These are phyloP conservation scores for Drosophila dunni DNA, from an alignment of 1,140 invertebrate species.

Conservation along the genomic window DNA sequence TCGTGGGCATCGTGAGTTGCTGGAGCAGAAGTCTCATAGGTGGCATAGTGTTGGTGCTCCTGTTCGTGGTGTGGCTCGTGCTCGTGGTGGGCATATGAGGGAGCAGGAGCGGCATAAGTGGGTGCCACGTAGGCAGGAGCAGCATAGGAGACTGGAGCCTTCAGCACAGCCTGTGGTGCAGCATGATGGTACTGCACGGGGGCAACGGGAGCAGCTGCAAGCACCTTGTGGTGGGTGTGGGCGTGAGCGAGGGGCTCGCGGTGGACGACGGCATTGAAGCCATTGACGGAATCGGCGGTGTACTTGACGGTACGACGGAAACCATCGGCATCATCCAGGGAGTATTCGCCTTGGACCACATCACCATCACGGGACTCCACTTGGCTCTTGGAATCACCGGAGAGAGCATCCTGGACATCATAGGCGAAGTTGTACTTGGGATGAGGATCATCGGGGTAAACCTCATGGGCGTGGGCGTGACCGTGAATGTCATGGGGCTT, in stretches of 20 bases:
- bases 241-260: conserved; percentile 83
- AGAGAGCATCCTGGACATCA: conserved; percentile 86
- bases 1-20: conserved; percentile 64
- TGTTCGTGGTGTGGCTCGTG: conserved; percentile 48
- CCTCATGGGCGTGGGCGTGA: conserved; percentile 63
- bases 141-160: conserved; percentile 50
- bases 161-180: conserved; percentile 50
- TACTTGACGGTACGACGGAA: conserved; percentile 85
- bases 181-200: conserved; percentile 68
- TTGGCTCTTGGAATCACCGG: conserved; percentile 87
- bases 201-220: conserved; percentile 56
- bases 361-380: conserved; percentile 87
- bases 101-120: conserved; percentile 31
- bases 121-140: conserved; percentile 54
- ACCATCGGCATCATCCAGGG: conserved; percentile 83
- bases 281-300: conserved; percentile 83
- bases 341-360: conserved; percentile 85
- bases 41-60: conserved; percentile 61
- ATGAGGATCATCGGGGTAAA: conserved; percentile 85
- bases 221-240: conserved; percentile 63
- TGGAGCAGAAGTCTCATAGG: conserved; percentile 68
- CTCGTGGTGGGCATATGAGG: conserved; percentile 47
- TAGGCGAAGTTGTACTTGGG: conserved; percentile 86
- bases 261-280: conserved; percentile 85
- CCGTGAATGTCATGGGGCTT: conserved; percentile 68